Conservation (phyloP, 2,797 vertebrate genomes). For the Xyrichtys novacula region DNA sequence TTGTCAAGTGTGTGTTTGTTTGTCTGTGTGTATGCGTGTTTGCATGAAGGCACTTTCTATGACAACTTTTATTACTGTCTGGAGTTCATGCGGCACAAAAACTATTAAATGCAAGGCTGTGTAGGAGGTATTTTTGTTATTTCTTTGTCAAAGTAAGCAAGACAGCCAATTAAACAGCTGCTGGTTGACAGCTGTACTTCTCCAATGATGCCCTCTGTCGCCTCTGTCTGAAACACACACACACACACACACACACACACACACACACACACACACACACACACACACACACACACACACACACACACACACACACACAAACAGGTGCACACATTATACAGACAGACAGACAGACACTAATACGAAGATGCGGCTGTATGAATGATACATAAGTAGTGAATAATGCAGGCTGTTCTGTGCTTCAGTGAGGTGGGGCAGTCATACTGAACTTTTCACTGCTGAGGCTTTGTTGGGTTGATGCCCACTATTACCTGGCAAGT, state of each 20-base stretch:
- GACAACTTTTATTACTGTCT: conserved; percentile 31
- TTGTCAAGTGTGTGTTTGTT: background rate
- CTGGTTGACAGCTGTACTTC: conserved; percentile 52
- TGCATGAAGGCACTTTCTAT: background rate
- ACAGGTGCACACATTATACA: conserved; percentile 6
- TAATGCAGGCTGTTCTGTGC: conserved; percentile 70
- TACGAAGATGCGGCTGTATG: conserved; percentile 39
- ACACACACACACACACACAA: conserved; percentile 28
- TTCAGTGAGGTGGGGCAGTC: conserved; percentile 58
- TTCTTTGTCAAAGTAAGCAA: conserved; percentile 17
- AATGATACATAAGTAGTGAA: conserved; percentile 76
- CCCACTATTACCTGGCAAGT: conserved; percentile 37
- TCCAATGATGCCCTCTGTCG: conserved; percentile 21
- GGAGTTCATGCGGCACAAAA: conserved; percentile 27
- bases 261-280: conserved; percentile 9
- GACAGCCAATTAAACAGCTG: conserved; percentile 40
- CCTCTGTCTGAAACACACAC: conserved; percentile 23
- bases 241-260: conserved; percentile 28
- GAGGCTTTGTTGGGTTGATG: conserved; percentile 42
- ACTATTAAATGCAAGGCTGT: conserved; percentile 22
- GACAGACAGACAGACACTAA: conserved; percentile 25
- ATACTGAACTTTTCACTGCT: conserved; percentile 64
- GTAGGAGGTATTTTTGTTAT: conserved; percentile 39
- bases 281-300: conserved; percentile 26
- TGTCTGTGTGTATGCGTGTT: conserved; percentile 18